Evolutionary conservation across 2,888 invertebrate genomes (phyloP), one percentile per base, ranked within the genome.

Genomic region (Hemithea aestivaria): DNA sequence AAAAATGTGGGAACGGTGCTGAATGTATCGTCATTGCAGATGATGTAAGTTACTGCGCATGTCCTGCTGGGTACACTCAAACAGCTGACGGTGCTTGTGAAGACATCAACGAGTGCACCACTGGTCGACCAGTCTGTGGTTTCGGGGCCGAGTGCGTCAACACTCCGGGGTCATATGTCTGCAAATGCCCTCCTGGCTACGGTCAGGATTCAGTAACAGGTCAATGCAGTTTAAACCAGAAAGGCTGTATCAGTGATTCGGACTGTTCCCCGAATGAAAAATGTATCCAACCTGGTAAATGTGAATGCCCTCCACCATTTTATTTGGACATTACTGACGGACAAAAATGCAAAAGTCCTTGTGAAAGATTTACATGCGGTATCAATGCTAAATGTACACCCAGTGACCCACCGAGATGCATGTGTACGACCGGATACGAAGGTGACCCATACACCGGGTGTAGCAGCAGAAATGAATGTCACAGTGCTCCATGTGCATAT

Each of bases 21-120:
- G 95, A 97, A 65, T 97, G 97, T 62, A 94, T 97, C 37, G 91
- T 94, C 2, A 96, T 96, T 53, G 93, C 96, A 7, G 95, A 95
- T 12, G 95, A 94, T 31, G 94, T 96, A 1, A 96, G 96, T 70
- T 97, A 97, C 67, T 97, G 97, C 61, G 96, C 96, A 31, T 97
- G 97, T 68, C 96, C 96, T 4, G 92, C 94, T 66, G 96, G 97
- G 8, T 96, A 90, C 70, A 90, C 91, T 40, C 93, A 94, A 10
- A 90, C 90, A 38, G 65, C 88, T 1, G 95, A 96, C 61, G 95
- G 96, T 8, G 90, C 93, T n/a, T 96, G 96, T 64, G 89, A 91
- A 73, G 96, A 96, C 71, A 91, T 95, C 28, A 91, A 96, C 66
- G 96, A 96, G 76, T 96, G 96, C 61, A 85, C 88, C 27, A 93